These are phyloP conservation scores for Saccostrea glomerata DNA, from an alignment of 1,140 invertebrate genomes.

Conservation along the genomic window DNA sequence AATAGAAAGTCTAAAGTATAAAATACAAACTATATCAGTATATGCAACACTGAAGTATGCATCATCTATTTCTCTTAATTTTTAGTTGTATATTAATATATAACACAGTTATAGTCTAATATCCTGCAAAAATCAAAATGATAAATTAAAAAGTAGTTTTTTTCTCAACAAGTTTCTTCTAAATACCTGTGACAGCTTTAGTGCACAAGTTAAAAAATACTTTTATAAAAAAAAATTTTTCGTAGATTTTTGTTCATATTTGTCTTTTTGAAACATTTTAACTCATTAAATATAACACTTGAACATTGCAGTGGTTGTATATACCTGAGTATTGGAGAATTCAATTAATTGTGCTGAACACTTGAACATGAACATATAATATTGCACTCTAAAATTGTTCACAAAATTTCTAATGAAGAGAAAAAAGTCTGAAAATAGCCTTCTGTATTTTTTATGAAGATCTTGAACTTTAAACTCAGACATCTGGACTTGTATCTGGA, in stretches of 20 bases:
- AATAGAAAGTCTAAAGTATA: too few species aligned
- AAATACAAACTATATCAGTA: background rate
- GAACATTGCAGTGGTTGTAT: conserved; percentile 27
- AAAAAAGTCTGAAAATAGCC: background rate
- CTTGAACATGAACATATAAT: background rate
- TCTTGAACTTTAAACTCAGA: conserved; percentile 41
- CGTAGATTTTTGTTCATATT: too few species aligned
- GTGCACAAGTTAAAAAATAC: too few species aligned
- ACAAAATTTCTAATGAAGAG: background rate
- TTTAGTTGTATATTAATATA: background rate
- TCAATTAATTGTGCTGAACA: background rate
- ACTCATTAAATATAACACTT: background rate
- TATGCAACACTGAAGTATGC: background rate
- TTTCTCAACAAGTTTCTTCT: too few species aligned
- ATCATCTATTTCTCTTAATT: background rate
- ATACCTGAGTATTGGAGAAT: conserved; percentile 6
- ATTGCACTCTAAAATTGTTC: conserved; percentile 16
- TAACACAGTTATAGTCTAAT: too few species aligned
- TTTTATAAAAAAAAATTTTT: too few species aligned
- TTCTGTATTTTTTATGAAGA: background rate
- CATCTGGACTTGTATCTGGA: conserved; percentile 60
- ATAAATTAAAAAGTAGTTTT: too few species aligned
- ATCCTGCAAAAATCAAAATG: too few species aligned
- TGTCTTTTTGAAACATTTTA: background rate
- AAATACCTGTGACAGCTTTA: too few species aligned